Conservation (phyloP, 2,888 invertebrate species). For the Enchytraeus crypticus region DNA sequence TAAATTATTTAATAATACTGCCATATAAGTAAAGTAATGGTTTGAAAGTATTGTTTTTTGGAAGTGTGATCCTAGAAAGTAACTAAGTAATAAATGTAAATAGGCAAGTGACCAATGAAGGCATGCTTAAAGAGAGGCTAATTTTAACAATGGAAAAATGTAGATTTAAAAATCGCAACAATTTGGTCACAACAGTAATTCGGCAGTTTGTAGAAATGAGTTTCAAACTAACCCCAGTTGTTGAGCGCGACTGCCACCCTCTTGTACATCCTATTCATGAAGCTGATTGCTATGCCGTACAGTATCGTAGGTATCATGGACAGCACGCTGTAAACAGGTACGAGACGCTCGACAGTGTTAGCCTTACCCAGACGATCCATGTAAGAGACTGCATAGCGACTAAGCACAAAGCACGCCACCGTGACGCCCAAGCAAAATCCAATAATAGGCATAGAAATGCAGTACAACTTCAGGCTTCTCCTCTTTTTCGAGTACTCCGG, state of each 20-base stretch:
- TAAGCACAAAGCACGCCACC: conserved; percentile 57
- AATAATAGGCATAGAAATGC: conserved; percentile 63
- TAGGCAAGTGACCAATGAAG: too few species aligned
- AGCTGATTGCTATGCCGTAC: conserved; percentile 61
- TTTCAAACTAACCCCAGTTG: conserved; percentile 62
- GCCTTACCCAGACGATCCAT: conserved; percentile 65
- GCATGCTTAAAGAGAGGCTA: too few species aligned
- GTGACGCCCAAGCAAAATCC: conserved; percentile 59
- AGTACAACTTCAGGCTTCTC: conserved; percentile 55
- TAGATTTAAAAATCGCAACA: too few species aligned
- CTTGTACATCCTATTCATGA: conserved; percentile 63
- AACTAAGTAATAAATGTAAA: too few species aligned
- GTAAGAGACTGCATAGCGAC: too few species aligned
- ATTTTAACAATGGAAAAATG: too few species aligned
- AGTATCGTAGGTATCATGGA: conserved; percentile 58
- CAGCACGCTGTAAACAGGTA: conserved; percentile 28
- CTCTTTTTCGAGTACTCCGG: conserved; percentile 58
- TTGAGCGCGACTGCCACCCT: conserved; percentile 64
- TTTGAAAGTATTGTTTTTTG: too few species aligned
- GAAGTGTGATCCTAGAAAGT: too few species aligned
- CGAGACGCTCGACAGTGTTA: conserved; percentile 48
- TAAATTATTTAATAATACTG: too few species aligned
- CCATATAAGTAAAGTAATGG: too few species aligned
- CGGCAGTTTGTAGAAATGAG: too few species aligned
- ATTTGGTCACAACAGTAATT: too few species aligned